phyloP scores from a whole-genome alignment of 2,797 vertebrate species.

The Chloroceryle inda region DNA sequence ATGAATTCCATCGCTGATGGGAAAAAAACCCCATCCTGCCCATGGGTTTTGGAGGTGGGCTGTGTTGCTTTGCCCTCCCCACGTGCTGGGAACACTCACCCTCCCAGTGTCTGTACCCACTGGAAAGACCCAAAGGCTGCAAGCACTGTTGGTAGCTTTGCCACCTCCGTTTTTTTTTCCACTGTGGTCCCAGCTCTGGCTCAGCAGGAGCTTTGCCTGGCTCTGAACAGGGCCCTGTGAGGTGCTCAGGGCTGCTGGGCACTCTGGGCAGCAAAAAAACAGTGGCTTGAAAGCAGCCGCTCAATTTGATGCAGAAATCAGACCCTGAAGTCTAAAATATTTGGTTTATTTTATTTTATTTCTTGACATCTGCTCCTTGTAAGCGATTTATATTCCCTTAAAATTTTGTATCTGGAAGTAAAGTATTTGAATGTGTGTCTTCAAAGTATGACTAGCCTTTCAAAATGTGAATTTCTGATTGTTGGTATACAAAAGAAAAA shows the following conservation, averaged over 20 bases:
- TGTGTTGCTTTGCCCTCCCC: not conserved
- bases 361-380: not conserved
- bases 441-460: slow-evolving; percentile 7
- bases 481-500: not conserved
- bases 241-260: not conserved
- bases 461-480: slow-evolving; percentile 41
- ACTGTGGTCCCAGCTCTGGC: not conserved
- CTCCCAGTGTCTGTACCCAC: rapidly evolving
- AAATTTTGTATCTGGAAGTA: slow-evolving; percentile 37
- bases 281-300: not conserved
- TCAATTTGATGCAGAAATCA: not conserved
- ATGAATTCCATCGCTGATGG: rapidly evolving
- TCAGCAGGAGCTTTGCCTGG: not conserved
- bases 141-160: rapidly evolving
- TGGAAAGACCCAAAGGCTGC: not conserved
- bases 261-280: not conserved
- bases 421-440: slow-evolving; percentile 57
- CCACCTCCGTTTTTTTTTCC: not conserved
- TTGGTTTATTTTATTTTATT: not conserved
- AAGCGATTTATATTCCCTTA: not conserved
- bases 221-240: not conserved
- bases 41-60: not conserved
- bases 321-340: not conserved
- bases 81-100: not conserved
- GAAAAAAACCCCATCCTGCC: not conserved